Evolutionary conservation across 2,113 vertebrate species (phyloP).

Genomic region (Baryphthengus martii): DNA sequence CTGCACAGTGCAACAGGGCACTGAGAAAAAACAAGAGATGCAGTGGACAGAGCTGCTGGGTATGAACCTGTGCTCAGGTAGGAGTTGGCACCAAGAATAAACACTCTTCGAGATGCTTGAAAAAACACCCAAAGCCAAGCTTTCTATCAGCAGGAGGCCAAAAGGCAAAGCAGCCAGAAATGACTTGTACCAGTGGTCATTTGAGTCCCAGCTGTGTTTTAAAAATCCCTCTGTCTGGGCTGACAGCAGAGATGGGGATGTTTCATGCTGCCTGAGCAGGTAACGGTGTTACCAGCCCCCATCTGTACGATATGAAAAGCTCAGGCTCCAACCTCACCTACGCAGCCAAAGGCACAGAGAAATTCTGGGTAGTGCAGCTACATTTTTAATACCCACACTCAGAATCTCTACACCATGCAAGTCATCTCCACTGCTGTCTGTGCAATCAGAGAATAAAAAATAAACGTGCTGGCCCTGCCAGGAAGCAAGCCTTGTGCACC

Average conservation of each 20-base stretch:
- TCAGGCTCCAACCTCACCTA: neutral
- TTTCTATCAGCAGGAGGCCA: neutral
- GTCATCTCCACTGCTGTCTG: neutral
- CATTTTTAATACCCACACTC: neutral
- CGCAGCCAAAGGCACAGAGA: neutral
- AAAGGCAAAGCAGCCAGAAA: neutral
- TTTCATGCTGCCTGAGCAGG: neutral
- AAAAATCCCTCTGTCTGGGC: neutral
- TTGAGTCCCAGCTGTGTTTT: neutral
- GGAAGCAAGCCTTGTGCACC: neutral
- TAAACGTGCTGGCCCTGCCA: neutral
- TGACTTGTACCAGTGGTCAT: neutral
- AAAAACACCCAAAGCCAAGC: neutral
- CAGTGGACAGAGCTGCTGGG: too few species aligned
- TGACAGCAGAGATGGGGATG: neutral
- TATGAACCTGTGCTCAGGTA: neutral
- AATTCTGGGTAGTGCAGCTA: neutral
- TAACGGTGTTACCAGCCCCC: accelerated
- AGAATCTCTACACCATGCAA: neutral
- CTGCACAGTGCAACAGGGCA: neutral
- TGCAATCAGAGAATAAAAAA: neutral
- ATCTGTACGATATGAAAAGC: neutral
- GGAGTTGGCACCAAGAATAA: neutral
- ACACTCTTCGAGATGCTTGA: neutral
- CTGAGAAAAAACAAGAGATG: neutral